These are phyloP conservation scores for Aplysina aerophoba DNA, from an alignment of 37 sponge, comb jelly and placozoan species.

Conservation along the genomic window DNA sequence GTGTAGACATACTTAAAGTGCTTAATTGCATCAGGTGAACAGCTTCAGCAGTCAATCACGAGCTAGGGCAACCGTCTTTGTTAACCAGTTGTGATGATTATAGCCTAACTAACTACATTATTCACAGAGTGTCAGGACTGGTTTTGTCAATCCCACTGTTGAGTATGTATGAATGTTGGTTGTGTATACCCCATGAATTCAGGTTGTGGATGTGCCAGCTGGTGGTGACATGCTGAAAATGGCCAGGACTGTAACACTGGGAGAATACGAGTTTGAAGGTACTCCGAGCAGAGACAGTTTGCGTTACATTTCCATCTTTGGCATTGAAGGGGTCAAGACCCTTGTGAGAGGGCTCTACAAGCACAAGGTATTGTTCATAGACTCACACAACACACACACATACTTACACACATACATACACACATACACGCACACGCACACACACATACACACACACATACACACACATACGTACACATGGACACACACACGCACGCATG, in stretches of 20 bases:
- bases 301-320: constrained; percentile 77
- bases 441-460: too few species aligned
- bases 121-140: background rate
- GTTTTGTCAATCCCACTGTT: background rate
- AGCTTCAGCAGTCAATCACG: too few species aligned
- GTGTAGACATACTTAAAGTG: too few species aligned
- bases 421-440: background rate
- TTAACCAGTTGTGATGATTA: too few species aligned
- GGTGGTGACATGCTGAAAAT: constrained; percentile 16
- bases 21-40: too few species aligned
- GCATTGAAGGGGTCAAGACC: constrained; percentile 74
- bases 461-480: too few species aligned
- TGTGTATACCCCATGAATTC: background rate
- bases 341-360: constrained; percentile 78
- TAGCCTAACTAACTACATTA: too few species aligned
- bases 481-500: too few species aligned
- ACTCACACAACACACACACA: too few species aligned
- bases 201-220: constrained; percentile 50
- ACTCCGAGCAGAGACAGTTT: constrained; percentile 83
- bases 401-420: constrained; percentile 13
- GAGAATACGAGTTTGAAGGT: constrained; percentile 75
- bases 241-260: too few species aligned
- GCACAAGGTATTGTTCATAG: constrained; percentile 88
- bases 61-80: too few species aligned
- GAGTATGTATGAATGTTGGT: too few species aligned